Percentiles rank a stretch among this genome's conserved stretches.
These are phyloP conservation scores for Eulemur rufifrons DNA, from an alignment of 2,113 vertebrate species.

Conservation along the genomic window DNA sequence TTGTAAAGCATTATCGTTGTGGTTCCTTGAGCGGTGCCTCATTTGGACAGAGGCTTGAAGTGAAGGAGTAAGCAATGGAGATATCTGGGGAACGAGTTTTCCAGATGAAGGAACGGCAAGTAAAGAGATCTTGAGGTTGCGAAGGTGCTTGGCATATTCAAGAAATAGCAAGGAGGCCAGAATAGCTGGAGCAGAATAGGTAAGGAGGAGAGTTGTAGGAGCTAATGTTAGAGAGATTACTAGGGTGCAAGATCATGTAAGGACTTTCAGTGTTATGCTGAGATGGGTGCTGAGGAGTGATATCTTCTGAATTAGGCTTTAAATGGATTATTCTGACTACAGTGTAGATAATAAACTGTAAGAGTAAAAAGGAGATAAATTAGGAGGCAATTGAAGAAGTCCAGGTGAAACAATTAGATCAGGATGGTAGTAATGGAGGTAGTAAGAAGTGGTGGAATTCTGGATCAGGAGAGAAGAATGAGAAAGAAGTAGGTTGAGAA, in stretches of 20 bases:
- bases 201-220: background rate
- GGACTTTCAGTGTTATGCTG: background rate
- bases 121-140: background rate
- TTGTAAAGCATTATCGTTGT: background rate
- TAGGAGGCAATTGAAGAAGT: background rate
- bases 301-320: constrained; percentile 7
- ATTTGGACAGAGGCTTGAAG: background rate
- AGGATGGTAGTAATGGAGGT: background rate
- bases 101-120: background rate
- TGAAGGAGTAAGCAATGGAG: background rate
- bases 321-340: background rate
- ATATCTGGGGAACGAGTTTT: background rate
- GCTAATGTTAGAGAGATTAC: background rate
- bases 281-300: background rate
- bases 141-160: background rate
- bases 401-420: background rate
- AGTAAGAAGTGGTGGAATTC: background rate
- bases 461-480: background rate
- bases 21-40: background rate
- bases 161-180: background rate
- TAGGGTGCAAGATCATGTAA: background rate
- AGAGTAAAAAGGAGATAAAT: background rate
- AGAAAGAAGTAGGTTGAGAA: background rate
- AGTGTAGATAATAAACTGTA: background rate
- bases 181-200: background rate